Evolutionary conservation across 2,113 vertebrate species (phyloP).

Genomic region (Equus przewalskii): DNA sequence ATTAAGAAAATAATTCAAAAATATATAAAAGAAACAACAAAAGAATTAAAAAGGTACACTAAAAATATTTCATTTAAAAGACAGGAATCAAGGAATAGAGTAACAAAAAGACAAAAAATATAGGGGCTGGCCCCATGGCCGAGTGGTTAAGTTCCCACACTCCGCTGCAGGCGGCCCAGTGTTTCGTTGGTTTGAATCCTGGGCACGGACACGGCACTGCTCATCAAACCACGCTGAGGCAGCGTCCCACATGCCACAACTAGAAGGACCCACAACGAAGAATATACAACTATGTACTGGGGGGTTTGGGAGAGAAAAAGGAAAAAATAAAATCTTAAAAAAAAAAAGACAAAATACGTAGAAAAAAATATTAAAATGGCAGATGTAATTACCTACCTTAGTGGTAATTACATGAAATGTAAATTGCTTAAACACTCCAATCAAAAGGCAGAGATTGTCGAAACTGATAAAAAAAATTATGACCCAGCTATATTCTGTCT

Average conservation of each 20-base stretch:
- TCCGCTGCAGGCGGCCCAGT: too few relatives aligned
- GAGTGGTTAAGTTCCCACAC: too few relatives aligned
- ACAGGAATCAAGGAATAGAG: not conserved
- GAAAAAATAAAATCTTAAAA: too few relatives aligned
- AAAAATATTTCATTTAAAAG: not conserved
- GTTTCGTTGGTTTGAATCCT: too few relatives aligned
- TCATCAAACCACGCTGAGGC: too few relatives aligned
- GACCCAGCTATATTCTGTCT: not conserved
- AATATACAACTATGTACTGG: too few relatives aligned
- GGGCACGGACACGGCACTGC: too few relatives aligned
- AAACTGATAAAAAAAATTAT: not conserved
- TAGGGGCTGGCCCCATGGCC: too few relatives aligned
- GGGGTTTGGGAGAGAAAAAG: too few relatives aligned
- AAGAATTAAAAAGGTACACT: not conserved
- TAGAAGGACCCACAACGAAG: too few relatives aligned
- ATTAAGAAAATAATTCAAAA: conserved; percentile 32
- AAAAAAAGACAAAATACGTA: not conserved
- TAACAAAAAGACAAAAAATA: not conserved
- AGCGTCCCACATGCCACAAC: too few relatives aligned
- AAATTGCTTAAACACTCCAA: not conserved
- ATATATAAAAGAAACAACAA: not conserved
- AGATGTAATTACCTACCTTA: not conserved
- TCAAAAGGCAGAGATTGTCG: not conserved
- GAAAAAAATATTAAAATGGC: not conserved
- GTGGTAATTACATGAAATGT: not conserved